These are phyloP conservation scores for Brachypalpus laphriformis DNA, from an alignment of 2,888 invertebrate species.

Conservation along the genomic window DNA sequence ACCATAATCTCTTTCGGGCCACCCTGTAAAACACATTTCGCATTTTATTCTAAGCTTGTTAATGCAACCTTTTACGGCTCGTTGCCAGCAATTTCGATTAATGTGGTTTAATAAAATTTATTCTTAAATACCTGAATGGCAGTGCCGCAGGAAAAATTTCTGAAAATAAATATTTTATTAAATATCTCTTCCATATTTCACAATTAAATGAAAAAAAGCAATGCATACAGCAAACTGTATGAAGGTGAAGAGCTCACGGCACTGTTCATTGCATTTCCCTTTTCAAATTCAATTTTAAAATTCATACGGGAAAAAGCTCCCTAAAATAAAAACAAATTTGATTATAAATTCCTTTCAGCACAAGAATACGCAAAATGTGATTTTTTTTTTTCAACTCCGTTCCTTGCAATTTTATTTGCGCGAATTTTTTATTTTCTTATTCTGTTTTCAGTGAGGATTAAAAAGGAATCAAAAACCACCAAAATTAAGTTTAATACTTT, in stretches of 20 bases:
- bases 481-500: constrained; percentile 27
- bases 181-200: constrained; percentile 24
- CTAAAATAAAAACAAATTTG: constrained; percentile 40
- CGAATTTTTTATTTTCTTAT: neutral
- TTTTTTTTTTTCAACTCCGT: neutral
- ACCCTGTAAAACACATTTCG: neutral
- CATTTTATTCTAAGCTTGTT: neutral
- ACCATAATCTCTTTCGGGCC: neutral
- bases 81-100: constrained; percentile 13
- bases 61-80: neutral
- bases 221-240: neutral
- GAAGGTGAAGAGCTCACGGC: constrained; percentile 14
- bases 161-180: constrained; percentile 34
- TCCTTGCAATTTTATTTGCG: neutral
- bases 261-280: constrained; percentile 46
- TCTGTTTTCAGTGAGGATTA: constrained; percentile 4
- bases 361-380: constrained; percentile 17
- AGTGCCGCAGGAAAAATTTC: neutral
- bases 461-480: constrained; percentile 17
- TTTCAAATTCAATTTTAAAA: constrained; percentile 56
- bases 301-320: constrained; percentile 28
- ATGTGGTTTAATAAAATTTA: constrained; percentile 9
- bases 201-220: constrained; percentile 39
- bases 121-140: neutral
- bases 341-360: constrained; percentile 46